Evolutionary conservation across 2,888 invertebrate genomes (phyloP).

Genomic region (Sarcophaga caerulescens): DNA sequence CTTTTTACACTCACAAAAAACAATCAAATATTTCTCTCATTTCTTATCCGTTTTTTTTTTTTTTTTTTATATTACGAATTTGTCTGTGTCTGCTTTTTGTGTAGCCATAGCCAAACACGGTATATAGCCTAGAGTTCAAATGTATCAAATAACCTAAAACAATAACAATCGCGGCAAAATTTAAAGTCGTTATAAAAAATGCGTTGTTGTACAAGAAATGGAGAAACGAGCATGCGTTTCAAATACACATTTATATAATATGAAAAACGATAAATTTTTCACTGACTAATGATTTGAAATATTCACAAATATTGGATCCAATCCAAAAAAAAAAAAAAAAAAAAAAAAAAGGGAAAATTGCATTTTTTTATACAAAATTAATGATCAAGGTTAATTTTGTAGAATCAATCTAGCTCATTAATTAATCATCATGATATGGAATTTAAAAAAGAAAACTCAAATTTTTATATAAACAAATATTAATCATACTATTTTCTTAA

Average conservation of each 20-base stretch:
- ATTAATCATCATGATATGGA: conserved; percentile 2
- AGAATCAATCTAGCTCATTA: not conserved
- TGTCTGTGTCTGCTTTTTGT: not conserved
- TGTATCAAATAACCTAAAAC: conserved; percentile 62
- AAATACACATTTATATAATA: conserved; percentile 23
- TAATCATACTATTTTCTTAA: not conserved
- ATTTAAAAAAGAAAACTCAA: not conserved
- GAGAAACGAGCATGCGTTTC: conserved; percentile 44
- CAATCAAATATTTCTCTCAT: conserved; percentile 13
- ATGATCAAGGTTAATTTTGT: not conserved
- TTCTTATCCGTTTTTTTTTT: not conserved
- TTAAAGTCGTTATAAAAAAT: conserved; percentile 10
- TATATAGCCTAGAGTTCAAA: conserved; percentile 45
- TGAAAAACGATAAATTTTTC: not conserved
- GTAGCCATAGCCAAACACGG: conserved; percentile 22
- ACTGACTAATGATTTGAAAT: conserved; percentile 26
- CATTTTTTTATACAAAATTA: not conserved
- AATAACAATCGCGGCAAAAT: conserved; percentile 40
- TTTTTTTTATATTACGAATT: not conserved
- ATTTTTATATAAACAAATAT: not conserved
- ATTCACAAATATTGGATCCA: conserved; percentile 6
- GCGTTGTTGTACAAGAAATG: not conserved
- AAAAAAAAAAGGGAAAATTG: conserved; percentile 6
- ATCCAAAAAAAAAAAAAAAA: conserved; percentile 6
- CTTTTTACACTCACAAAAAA: conserved; percentile 25